phyloP scores from a whole-genome alignment of 2,113 vertebrate genomes.

The Chauna torquata region DNA sequence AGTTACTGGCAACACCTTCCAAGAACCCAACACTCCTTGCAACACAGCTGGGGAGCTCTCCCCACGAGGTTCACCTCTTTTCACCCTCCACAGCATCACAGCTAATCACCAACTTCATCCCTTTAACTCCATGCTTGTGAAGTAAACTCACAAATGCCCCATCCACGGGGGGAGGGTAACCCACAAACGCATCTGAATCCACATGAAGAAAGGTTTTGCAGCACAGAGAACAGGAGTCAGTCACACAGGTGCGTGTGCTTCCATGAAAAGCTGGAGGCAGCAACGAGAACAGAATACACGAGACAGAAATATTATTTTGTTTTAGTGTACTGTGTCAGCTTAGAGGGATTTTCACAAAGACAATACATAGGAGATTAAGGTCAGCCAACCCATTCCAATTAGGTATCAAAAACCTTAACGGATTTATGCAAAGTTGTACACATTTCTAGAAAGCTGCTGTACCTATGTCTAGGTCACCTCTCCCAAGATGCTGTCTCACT shows the following conservation, averaged over 20 bases:
- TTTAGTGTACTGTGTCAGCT: not conserved
- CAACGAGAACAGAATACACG: not conserved
- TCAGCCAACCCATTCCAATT: not conserved
- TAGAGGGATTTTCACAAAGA: slow-evolving; percentile 22
- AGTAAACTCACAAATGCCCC: not conserved
- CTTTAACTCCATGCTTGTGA: not conserved
- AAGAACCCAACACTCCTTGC: not conserved
- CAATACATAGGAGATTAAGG: slow-evolving; percentile 6
- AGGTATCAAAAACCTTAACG: not conserved
- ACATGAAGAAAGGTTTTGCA: not conserved
- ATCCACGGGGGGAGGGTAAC: not conserved
- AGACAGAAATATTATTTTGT: not conserved
- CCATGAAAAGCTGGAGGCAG: not conserved
- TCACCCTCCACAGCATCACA: not conserved
- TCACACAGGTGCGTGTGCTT: rapidly evolving
- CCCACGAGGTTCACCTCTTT: not conserved
- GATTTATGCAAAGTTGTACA: not conserved
- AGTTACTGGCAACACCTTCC: not conserved
- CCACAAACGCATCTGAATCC: not conserved
- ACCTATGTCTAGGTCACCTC: not conserved
- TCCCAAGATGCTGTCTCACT: not conserved
- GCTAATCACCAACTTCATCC: not conserved
- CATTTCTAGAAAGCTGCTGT: not conserved
- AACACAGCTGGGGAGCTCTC: not conserved
- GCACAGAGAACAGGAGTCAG: rapidly evolving